Conservation (phyloP, 2,888 invertebrate genomes). For the Hyalella azteca region DNA sequence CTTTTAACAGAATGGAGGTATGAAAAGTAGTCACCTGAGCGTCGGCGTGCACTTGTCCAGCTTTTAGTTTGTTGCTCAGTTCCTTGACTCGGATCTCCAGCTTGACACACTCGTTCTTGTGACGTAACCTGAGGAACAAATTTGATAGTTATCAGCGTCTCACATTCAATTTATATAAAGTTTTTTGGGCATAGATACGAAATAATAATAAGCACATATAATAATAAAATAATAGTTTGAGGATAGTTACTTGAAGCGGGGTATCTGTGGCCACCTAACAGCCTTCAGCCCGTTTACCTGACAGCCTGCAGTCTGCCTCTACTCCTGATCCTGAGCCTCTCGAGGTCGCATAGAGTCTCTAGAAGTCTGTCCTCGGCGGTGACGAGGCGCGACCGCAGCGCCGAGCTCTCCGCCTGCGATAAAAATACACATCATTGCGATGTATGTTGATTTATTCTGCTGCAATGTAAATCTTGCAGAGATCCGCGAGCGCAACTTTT, state of each 20-base stretch:
- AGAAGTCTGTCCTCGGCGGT: slow-evolving; percentile 8
- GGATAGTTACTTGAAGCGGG: no score
- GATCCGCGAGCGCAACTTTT: no score
- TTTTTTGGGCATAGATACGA: neutral
- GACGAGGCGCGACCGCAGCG: neutral
- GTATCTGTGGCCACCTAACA: neutral
- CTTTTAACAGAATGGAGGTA: no score
- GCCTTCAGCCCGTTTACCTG: neutral
- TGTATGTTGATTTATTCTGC: no score
- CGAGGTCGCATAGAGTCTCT: slow-evolving; percentile 9
- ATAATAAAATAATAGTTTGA: no score
- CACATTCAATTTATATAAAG: neutral
- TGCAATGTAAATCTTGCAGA: no score
- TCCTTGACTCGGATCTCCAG: neutral
- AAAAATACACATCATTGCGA: neutral
- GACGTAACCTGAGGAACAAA: slow-evolving; percentile 5
- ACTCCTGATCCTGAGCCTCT: slow-evolving; percentile 14
- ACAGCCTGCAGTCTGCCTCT: slow-evolving; percentile 25
- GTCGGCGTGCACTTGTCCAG: neutral
- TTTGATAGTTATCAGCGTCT: neutral
- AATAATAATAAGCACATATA: no score
- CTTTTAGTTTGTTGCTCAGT: neutral
- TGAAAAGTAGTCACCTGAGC: neutral
- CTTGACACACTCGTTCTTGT: slow-evolving; percentile 21
- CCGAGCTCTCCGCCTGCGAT: neutral